Conservation (phyloP, 2,113 vertebrate genomes). For the Esox niger region DNA sequence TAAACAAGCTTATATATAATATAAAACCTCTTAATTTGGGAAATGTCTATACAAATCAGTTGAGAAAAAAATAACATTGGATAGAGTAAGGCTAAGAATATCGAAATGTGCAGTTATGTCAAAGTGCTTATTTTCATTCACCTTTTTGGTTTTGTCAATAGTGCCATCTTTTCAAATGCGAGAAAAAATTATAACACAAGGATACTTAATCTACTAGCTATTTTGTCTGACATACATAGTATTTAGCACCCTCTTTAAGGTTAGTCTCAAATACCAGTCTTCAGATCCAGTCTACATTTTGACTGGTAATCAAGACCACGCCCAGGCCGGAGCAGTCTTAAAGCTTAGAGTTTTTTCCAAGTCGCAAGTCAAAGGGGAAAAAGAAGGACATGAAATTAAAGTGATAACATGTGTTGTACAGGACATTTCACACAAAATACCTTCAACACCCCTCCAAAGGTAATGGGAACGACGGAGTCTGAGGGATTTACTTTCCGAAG, state of each 20-base stretch:
- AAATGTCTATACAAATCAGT: constrained; percentile 12
- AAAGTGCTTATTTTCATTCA: constrained; percentile 74
- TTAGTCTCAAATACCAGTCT: constrained; percentile 13
- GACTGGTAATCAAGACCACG: constrained; percentile 5
- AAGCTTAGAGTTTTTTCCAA: constrained; percentile 60
- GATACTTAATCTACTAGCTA: constrained; percentile 28
- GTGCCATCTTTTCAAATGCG: constrained; percentile 52
- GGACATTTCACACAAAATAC: constrained; percentile 30
- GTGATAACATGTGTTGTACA: constrained; percentile 17
- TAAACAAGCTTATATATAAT: constrained; percentile 17
- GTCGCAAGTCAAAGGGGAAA: constrained; percentile 38
- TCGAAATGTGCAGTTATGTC: constrained; percentile 58
- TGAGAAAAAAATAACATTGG: constrained; percentile 28
- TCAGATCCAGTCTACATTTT: not conserved
- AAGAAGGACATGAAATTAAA: constrained; percentile 2
- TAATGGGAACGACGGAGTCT: constrained; percentile 30
- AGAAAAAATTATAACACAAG: not conserved
- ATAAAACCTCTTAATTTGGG: not conserved
- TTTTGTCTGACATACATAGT: constrained; percentile 44
- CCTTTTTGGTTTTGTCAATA: constrained; percentile 62
- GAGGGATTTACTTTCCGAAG: not conserved
- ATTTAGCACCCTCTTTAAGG: constrained; percentile 16
- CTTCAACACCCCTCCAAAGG: constrained; percentile 48
- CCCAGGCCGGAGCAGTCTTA: constrained; percentile 51
- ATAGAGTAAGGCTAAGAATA: constrained; percentile 52